Base-by-base conservation (phyloP, 2,888 invertebrate genomes). In the Lissonota sp. region DNA sequence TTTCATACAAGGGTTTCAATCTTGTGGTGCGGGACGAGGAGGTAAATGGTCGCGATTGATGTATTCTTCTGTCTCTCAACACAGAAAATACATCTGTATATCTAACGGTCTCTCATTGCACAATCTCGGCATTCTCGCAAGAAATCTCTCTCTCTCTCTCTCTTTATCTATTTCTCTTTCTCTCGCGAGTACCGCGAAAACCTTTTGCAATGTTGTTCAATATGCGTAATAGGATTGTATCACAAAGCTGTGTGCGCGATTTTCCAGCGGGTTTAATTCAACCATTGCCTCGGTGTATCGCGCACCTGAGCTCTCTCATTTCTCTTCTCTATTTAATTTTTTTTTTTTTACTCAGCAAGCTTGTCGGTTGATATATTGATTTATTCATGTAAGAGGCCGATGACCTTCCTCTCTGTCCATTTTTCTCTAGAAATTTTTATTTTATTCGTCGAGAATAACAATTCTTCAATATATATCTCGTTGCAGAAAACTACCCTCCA, bases 161-260 rank as follows among this genome's bases (percentile, higher is more conserved):
- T 26, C 26, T 26, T 3, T 26, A 1, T 26, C 26, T 26, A 1
- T 26, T 3, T 26, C 26, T 26, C 26, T 26, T 26, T 26, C 26
- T 57, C 44, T 44, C 44, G 1, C 26, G 64, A 39, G 72, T 67
- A 73, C 66, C 80, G 80, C 69, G 63, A 77, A 76, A 78, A 80
- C 42, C 69, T 76, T 69, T 62, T 55, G 72, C 80, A 80, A 77
- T 80, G 76, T 67, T 69, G 80, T 73, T 63, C 76, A 63, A 72
- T 80, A 76, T 80, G 80, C 80, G 76, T 80, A 80, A 80, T 72
- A 58, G 76, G 80, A 76, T 80, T 80, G 63, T 72, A 67, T 72
- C 69, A 70, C 58, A 49, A 40, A 46, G 58, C 55, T 51, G 39
- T 51, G 60, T 51, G 40, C 8, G 40, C 37, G 58, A 49, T 49